Evolutionary conservation across 2,888 invertebrate species (phyloP).

Genomic region (Drosophila subsilvestris): DNA sequence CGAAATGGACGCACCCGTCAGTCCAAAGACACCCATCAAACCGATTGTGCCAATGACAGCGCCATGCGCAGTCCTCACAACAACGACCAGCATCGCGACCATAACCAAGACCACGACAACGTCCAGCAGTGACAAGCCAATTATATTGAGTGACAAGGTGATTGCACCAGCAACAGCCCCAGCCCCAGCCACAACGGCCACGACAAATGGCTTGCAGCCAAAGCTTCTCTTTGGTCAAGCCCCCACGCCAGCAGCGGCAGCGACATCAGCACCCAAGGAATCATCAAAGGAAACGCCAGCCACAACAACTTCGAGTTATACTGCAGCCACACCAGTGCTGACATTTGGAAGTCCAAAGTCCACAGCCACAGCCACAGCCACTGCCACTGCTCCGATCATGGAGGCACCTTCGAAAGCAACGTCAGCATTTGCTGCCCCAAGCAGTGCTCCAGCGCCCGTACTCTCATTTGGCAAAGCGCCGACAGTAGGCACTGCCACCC

Average conservation of each 20-base stretch:
- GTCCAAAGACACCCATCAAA: constrained; percentile 17
- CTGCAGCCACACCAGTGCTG: constrained; percentile 2
- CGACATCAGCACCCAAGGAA: constrained; percentile 1
- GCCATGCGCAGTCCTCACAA: constrained; percentile 7
- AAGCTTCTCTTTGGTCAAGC: constrained; percentile 17
- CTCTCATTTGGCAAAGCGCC: constrained; percentile 20
- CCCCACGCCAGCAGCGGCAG: neutral
- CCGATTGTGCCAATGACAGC: constrained; percentile 25
- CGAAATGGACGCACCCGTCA: constrained; percentile 46
- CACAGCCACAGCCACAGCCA: constrained; percentile 8
- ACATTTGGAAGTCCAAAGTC: constrained; percentile 21
- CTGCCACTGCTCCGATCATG: neutral
- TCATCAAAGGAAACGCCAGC: constrained; percentile 22
- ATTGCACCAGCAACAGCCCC: constrained; percentile 15
- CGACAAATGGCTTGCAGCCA: neutral
- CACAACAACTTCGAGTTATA: neutral
- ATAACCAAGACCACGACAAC: neutral
- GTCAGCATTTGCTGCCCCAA: neutral
- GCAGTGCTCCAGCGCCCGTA: constrained; percentile 2
- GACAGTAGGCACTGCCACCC: neutral
- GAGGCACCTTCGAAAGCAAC: neutral
- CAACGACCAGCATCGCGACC: neutral
- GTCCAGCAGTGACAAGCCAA: constrained; percentile 32
- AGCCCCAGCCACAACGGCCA: neutral
- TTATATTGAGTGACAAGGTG: constrained; percentile 25